Evolutionary conservation across 2,797 vertebrate species (phyloP).

Genomic region (Phrynocephalus vlangalii): DNA sequence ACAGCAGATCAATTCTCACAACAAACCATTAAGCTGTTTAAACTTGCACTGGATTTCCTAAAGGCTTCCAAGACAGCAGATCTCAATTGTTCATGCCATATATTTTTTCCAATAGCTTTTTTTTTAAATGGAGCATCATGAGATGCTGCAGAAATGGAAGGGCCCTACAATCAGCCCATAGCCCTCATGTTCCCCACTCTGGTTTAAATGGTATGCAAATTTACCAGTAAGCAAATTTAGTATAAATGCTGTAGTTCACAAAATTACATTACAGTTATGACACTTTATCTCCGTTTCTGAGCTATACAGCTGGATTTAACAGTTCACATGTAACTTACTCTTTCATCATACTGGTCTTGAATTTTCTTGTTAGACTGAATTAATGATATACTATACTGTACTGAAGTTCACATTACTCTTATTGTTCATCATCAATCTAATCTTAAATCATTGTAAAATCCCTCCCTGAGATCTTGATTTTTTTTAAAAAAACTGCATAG

Average conservation of each 20-base stretch:
- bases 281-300: background rate
- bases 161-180: too few species aligned
- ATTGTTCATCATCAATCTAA: background rate
- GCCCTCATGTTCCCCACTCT: background rate
- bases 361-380: background rate
- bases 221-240: background rate
- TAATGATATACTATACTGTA: background rate
- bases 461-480: background rate
- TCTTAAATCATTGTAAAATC: too few species aligned
- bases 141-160: too few species aligned
- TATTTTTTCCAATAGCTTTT: too few species aligned
- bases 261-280: background rate
- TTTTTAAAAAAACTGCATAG: background rate
- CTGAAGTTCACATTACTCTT: background rate
- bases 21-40: background rate
- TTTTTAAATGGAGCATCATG: too few species aligned
- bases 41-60: background rate
- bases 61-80: too few species aligned
- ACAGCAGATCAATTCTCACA: too few species aligned
- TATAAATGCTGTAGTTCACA: background rate
- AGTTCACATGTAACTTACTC: background rate
- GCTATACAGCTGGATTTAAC: background rate
- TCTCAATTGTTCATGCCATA: too few species aligned
- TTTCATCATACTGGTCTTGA: background rate
- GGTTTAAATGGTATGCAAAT: background rate